These are phyloP conservation scores for Halcyon smyrnensis DNA, from an alignment of 2,797 vertebrate species.

Conservation along the genomic window DNA sequence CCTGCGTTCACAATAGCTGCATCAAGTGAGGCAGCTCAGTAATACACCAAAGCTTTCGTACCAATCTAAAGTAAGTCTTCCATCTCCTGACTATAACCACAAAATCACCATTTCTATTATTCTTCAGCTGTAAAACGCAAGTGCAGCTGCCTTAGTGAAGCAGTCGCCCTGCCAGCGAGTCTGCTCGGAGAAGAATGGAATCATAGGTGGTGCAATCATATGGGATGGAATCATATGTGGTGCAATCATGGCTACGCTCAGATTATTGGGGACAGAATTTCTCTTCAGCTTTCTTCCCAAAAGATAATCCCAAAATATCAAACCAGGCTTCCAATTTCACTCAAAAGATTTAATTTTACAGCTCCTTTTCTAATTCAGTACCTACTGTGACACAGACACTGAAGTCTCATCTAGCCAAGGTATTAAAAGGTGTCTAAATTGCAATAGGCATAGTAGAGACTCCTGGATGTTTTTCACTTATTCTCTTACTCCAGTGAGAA, in stretches of 20 bases:
- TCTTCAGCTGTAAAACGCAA: not conserved
- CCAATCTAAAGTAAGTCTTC: not conserved
- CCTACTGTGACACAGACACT: not conserved
- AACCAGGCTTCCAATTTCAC: not conserved
- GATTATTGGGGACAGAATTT: not conserved
- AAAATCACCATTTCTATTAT: not conserved
- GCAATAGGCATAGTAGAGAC: not conserved
- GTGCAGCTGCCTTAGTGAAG: not conserved
- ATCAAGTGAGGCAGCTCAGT: not conserved
- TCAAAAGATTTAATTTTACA: not conserved
- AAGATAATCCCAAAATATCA: not conserved
- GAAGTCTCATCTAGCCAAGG: not conserved
- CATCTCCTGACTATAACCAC: not conserved
- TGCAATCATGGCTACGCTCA: fast-evolving
- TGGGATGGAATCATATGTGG: not conserved
- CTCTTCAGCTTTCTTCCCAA: not conserved
- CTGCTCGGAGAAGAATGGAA: not conserved
- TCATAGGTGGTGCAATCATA: fast-evolving
- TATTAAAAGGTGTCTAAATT: not conserved
- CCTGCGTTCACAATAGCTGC: not conserved
- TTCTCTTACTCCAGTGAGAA: not conserved
- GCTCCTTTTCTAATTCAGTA: not conserved
- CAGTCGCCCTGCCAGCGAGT: not conserved
- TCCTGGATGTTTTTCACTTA: not conserved
- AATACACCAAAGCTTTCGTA: not conserved